Conservation (phyloP, 30 jellyfish, hydroid and myxozoan genomes). For the Aurelia aurita complex sp. Pacific region DNA sequence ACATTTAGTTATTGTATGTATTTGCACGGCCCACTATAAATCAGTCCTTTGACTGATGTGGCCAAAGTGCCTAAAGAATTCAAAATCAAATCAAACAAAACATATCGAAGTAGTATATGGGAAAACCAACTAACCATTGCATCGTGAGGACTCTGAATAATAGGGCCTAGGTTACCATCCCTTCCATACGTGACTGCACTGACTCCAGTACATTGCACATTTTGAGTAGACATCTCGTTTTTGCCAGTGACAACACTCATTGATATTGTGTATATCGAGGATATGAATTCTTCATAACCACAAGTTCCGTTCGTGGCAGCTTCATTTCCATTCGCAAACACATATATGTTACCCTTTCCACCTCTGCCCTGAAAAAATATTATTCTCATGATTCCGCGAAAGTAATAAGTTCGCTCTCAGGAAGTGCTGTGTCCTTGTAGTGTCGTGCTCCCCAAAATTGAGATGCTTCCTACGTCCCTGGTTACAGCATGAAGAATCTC, state of each 20-base stretch:
- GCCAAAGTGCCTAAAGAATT: too few relatives aligned
- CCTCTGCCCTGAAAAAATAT: slow-evolving; percentile 10
- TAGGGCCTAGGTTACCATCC: too few relatives aligned
- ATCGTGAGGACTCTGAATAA: too few relatives aligned
- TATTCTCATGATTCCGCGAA: neutral
- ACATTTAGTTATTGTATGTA: too few relatives aligned
- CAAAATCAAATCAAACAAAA: too few relatives aligned
- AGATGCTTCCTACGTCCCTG: too few relatives aligned
- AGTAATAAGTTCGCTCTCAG: neutral
- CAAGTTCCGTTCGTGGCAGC: slow-evolving; percentile 25
- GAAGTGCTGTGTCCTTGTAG: too few relatives aligned
- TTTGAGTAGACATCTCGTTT: neutral
- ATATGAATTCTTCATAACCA: slow-evolving; percentile 26
- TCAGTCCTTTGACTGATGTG: too few relatives aligned
- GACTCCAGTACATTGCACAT: slow-evolving; percentile 20
- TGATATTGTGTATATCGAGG: slow-evolving; percentile 32
- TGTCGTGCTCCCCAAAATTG: too few relatives aligned
- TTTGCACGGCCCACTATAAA: too few relatives aligned
- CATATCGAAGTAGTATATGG: too few relatives aligned
- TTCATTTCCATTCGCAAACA: slow-evolving; percentile 53
- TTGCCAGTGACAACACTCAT: slow-evolving; percentile 30
- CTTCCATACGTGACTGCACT: slow-evolving; percentile 45
- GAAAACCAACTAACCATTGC: slow-evolving; percentile 17
- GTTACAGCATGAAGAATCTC: too few relatives aligned
- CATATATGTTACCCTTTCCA: neutral